Evolutionary conservation across 2,888 invertebrate species (phyloP).

Genomic region (Drosophila austrosaltans): DNA sequence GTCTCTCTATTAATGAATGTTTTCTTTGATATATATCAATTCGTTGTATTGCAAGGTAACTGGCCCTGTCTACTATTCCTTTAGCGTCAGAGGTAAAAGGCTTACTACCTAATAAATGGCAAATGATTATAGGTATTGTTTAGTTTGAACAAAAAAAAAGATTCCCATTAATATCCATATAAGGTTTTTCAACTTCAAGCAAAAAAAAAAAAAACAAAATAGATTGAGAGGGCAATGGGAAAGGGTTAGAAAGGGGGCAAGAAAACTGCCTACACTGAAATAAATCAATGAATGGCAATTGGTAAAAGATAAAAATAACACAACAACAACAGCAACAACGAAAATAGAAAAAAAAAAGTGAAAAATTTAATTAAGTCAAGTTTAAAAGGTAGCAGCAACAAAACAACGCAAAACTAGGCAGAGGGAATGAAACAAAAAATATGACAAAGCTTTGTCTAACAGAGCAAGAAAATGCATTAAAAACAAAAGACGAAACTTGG

Average conservation of each 20-base stretch:
- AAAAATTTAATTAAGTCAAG: slow-evolving; percentile 75
- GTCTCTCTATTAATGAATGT: too few relatives aligned
- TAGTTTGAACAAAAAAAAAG: background rate
- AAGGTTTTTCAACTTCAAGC: slow-evolving; percentile 1
- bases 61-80: background rate
- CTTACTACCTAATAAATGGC: background rate
- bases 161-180: background rate
- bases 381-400: slow-evolving; percentile 56
- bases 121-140: background rate
- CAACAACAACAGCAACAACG: background rate
- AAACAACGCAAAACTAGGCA: slow-evolving; percentile 6
- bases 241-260: slow-evolving; percentile 7
- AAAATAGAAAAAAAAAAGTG: slow-evolving; percentile 26
- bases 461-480: slow-evolving; percentile 38
- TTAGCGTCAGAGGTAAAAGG: background rate
- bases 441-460: slow-evolving; percentile 59
- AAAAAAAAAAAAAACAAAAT: background rate
- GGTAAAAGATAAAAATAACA: slow-evolving; percentile 59
- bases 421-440: slow-evolving; percentile 59
- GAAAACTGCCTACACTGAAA: slow-evolving; percentile 39
- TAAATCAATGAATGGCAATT: slow-evolving; percentile 65
- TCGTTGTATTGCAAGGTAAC: background rate
- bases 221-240: slow-evolving; percentile 2
- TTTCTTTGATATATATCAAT: too few relatives aligned
- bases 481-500: slow-evolving; percentile 30